phyloP scores from a whole-genome alignment of 2,113 vertebrate genomes.

The Penelope pileata region DNA sequence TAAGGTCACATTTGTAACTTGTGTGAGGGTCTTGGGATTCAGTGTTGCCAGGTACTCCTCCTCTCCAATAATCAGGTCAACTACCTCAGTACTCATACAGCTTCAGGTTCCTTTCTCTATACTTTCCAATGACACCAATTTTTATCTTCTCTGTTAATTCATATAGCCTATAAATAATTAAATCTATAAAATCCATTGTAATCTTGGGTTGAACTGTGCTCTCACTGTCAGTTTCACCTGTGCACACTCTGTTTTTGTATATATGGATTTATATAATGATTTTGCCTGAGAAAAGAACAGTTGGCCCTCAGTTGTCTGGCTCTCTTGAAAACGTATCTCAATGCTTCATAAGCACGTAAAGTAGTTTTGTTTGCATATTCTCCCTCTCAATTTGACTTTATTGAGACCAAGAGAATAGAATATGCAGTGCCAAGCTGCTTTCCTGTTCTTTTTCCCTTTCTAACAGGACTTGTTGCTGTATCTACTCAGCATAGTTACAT shows the following conservation, averaged over 20 bases:
- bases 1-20: background rate
- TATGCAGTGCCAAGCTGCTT: background rate
- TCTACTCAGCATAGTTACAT: background rate
- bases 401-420: background rate
- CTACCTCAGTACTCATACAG: background rate
- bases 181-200: background rate
- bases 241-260: background rate
- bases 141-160: background rate
- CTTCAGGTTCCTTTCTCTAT: background rate
- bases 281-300: background rate
- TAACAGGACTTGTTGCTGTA: background rate
- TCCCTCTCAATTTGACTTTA: background rate
- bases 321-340: background rate
- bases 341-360: background rate
- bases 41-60: background rate
- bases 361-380: background rate
- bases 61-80: background rate
- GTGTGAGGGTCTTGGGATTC: background rate
- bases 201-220: background rate
- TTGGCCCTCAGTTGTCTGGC: background rate
- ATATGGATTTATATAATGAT: background rate
- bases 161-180: background rate
- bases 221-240: background rate
- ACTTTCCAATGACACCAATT: background rate
- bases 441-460: background rate